Percentiles rank a stretch among this genome's conserved stretches.
Conservation (phyloP, 2,888 invertebrate genomes). For the Pristionchus japonicus region DNA sequence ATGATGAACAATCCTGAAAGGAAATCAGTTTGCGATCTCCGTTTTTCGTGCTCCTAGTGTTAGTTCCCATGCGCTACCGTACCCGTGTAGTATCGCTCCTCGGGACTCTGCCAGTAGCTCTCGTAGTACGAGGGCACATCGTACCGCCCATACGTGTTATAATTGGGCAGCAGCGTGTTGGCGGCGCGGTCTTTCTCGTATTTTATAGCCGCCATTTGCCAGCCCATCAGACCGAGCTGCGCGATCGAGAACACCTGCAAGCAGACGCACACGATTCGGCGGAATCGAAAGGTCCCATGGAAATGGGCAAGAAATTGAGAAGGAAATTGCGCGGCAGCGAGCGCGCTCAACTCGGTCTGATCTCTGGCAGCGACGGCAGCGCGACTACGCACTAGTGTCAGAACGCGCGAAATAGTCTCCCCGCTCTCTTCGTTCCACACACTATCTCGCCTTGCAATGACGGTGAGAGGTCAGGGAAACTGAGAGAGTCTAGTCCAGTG, state of each 20-base stretch:
- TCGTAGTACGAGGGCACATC: conserved; percentile 74
- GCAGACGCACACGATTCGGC: neutral
- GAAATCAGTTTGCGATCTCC: too few species aligned
- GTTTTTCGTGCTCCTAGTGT: neutral
- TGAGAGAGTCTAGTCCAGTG: neutral
- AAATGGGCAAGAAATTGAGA: neutral
- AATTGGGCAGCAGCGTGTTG: conserved; percentile 73
- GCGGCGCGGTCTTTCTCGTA: conserved; percentile 74
- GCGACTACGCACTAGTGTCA: neutral
- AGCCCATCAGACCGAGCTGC: conserved; percentile 74
- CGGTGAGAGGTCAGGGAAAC: neutral
- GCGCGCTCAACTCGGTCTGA: conserved; percentile 38
- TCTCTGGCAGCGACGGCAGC: neutral
- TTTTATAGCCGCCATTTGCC: conserved; percentile 75
- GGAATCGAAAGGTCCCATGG: neutral
- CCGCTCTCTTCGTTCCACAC: neutral
- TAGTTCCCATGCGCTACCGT: conserved; percentile 6
- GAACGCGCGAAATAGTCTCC: neutral
- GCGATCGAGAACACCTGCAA: conserved; percentile 70
- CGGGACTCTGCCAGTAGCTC: conserved; percentile 72
- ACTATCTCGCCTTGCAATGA: too few species aligned
- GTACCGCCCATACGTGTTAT: conserved; percentile 72
- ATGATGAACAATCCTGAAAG: conserved; percentile 74
- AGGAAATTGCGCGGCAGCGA: neutral
- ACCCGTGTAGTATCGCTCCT: conserved; percentile 68